These are phyloP conservation scores for Protonemura montana DNA, from an alignment of 2,888 invertebrate genomes.

Conservation along the genomic window DNA sequence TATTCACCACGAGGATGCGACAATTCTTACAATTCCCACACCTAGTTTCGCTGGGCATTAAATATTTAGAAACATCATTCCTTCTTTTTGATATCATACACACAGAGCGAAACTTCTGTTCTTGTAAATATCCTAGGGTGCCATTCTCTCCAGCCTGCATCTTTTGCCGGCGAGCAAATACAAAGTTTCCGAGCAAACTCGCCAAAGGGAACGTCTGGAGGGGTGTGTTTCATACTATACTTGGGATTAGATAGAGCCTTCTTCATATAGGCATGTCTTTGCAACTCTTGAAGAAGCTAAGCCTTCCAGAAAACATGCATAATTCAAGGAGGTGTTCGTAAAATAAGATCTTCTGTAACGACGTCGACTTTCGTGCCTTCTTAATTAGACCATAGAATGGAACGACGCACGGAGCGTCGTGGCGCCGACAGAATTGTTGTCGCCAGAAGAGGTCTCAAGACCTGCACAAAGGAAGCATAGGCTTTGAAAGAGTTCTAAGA, in stretches of 20 bases:
- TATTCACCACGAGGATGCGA: background rate
- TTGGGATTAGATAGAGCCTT: background rate
- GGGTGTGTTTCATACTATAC: slow-evolving; percentile 4
- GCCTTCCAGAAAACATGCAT: slow-evolving; percentile 36
- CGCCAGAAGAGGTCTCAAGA: background rate
- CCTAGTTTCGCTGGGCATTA: background rate
- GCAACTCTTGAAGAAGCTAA: slow-evolving; percentile 18
- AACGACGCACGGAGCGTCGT: background rate
- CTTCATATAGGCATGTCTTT: slow-evolving; percentile 12
- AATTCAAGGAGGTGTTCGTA: slow-evolving; percentile 25
- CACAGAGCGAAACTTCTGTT: background rate
- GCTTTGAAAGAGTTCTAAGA: background rate
- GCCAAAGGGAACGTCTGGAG: background rate
- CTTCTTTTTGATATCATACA: background rate
- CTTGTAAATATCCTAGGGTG: slow-evolving; percentile 4
- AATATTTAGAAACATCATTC: background rate
- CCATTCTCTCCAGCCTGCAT: background rate
- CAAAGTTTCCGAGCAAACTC: background rate
- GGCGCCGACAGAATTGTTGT: background rate
- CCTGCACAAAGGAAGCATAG: background rate
- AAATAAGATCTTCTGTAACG: slow-evolving; percentile 21
- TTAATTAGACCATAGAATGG: slow-evolving; percentile 23
- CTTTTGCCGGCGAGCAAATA: background rate
- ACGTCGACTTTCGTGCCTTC: slow-evolving; percentile 21
- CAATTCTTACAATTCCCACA: background rate